These are phyloP conservation scores for Enteromius fasciolatus DNA, from an alignment of 2,797 vertebrate genomes.

Conservation along the genomic window DNA sequence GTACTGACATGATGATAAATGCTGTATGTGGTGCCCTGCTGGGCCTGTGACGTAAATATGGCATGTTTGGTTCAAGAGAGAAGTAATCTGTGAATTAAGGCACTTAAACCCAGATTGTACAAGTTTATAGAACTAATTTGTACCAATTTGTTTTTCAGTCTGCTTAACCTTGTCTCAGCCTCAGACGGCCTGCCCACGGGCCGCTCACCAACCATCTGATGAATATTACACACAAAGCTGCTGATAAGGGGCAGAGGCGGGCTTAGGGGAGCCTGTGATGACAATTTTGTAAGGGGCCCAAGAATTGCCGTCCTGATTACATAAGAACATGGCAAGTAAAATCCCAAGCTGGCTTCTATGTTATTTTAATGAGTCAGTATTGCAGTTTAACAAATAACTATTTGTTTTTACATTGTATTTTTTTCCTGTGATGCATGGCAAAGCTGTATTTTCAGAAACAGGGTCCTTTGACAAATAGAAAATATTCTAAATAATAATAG, in stretches of 20 bases:
- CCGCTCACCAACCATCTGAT: not conserved
- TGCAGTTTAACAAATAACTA: not conserved
- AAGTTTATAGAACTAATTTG: not conserved
- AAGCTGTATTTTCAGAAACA: not conserved
- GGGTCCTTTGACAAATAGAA: not conserved
- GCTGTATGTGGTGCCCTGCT: slow-evolving; percentile 1
- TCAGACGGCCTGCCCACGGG: not conserved
- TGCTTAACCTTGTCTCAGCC: not conserved
- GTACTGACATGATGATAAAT: slow-evolving; percentile 12
- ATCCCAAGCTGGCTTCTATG: not conserved
- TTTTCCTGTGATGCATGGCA: not conserved
- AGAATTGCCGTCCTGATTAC: not conserved
- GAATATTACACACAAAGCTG: not conserved
- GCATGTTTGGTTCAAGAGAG: not conserved
- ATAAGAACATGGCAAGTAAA: slow-evolving; percentile 6
- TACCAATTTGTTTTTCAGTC: not conserved
- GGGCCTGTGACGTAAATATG: not conserved
- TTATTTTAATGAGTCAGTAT: not conserved
- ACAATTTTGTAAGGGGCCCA: not conserved
- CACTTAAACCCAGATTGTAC: not conserved
- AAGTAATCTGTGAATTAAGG: slow-evolving; percentile 1
- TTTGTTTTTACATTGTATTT: not conserved
- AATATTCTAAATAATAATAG: not conserved
- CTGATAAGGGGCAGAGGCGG: not conserved
- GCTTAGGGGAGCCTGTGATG: not conserved